Evolutionary conservation across 2,888 invertebrate species (phyloP), one percentile per base, ranked within the genome.

Genomic region (Myopa tessellatipennis): DNA sequence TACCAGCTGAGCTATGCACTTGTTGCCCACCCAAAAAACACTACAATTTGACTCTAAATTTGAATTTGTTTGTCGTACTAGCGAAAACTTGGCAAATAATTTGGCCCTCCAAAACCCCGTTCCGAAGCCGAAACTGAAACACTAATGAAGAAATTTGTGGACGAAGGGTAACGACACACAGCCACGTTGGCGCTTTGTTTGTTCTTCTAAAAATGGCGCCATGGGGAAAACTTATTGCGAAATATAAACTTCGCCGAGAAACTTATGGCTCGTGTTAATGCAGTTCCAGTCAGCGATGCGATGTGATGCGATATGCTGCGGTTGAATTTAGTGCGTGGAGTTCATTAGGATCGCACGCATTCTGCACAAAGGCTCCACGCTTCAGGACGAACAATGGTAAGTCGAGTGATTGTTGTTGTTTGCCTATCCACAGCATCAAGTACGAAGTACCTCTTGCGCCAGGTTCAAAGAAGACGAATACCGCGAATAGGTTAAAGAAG

Each of bases 331-430:
- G 45, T 73, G 61, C 61, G 61, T 61, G 40, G 70, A 40, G 61
- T 26, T 73, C 73, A 73, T 73, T 73, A 73, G 61, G 61, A 73
- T 40, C 61, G 40, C 61, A 73, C 73, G 73, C 73, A 73, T 61
- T n/a, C 45, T 73, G 73, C 58, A 61, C 73, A 73, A 18, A 45
- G 58, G 34, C 70, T 26, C 36, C 52, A 70, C 52, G 18, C 16
- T 36, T 34, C 55, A 70, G 55, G 38, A 70, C 36, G 4, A 70
- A 55, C 70, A 70, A 70, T 70, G 16, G 34, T 14, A 26, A 4
- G 52, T 34, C 70, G 52, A 70, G 55, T 52, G 70, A 70, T 55
- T 52, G 52, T 16, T 70, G 34, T 36, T 34, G 34, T 34, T 70
- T 55, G 1, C 55, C 16, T 55, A 5, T 6, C 10, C n/a, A 4